A percentile compares a stretch with the other conserved stretches of the same genome.
phyloP scores from a whole-genome alignment of 2,113 vertebrate species.

The Erythrocercus mccallii region DNA sequence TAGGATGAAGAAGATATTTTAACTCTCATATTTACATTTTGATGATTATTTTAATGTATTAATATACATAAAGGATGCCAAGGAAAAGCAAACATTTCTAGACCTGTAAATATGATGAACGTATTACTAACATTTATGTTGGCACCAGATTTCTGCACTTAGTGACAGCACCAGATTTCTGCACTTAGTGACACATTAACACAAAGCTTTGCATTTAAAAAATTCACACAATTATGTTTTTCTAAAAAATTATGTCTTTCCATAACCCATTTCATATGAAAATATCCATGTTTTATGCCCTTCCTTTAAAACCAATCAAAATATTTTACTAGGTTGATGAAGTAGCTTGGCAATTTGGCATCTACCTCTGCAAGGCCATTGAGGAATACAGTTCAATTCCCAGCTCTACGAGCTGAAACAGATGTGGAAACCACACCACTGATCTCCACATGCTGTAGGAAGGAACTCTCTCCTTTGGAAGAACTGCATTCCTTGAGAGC shows the following conservation, averaged over 20 bases:
- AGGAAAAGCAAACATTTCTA: background rate
- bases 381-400: background rate
- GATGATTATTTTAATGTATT: background rate
- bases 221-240: background rate
- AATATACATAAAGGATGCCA: background rate
- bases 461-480: background rate
- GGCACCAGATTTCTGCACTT: slow-evolving; percentile 11
- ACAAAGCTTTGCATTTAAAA: slow-evolving; percentile 23
- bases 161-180: background rate
- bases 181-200: background rate
- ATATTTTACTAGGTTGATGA: slow-evolving; percentile 54
- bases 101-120: background rate
- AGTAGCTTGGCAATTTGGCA: slow-evolving; percentile 7
- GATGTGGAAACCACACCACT: background rate
- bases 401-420: background rate
- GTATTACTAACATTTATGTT: slow-evolving; percentile 4
- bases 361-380: background rate
- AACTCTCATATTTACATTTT: background rate
- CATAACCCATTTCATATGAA: slow-evolving; percentile 27
- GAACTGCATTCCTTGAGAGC: background rate
- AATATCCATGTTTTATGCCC: slow-evolving; percentile 6
- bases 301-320: slow-evolving; percentile 42
- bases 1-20: background rate
- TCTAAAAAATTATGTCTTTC: background rate
- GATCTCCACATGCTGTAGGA: background rate